Conservation (phyloP, 2,888 invertebrate species). For the Isotomurus palustris region DNA sequence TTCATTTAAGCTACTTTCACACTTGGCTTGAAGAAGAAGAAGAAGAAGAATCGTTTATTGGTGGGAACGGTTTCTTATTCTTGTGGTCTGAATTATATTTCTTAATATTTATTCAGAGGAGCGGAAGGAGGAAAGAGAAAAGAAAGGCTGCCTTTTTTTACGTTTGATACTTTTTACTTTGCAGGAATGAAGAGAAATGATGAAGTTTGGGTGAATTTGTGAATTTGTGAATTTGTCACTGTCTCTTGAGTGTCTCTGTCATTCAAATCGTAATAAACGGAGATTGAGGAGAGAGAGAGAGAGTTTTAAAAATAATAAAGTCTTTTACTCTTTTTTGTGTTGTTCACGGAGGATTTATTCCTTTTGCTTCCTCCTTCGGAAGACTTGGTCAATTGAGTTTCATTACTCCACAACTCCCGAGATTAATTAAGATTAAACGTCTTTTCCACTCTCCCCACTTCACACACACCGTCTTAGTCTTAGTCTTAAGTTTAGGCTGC, state of each 20-base stretch:
- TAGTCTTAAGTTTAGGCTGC: not conserved
- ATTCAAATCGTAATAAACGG: not conserved
- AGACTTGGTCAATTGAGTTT: slow-evolving; percentile 36
- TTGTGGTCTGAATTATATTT: not conserved
- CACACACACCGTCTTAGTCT: no score
- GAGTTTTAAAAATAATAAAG: no score
- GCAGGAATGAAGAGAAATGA: no score
- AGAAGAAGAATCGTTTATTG: no score
- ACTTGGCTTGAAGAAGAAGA: no score
- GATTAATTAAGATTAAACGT: slow-evolving; percentile 37
- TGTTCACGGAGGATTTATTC: no score
- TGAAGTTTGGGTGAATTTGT: slow-evolving; percentile 1
- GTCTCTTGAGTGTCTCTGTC: not conserved
- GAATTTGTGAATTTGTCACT: slow-evolving; percentile 10
- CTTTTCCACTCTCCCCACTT: no score
- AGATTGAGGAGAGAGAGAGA: no score
- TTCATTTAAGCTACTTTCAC: slow-evolving; percentile 29
- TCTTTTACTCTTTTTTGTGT: no score
- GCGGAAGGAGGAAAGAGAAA: no score
- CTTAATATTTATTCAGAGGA: not conserved
- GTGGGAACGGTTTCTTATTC: not conserved
- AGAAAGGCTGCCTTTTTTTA: no score
- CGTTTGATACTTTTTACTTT: no score
- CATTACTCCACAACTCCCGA: slow-evolving; percentile 20
- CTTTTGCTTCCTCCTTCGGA: not conserved